A percentile compares a stretch with the other conserved stretches of the same genome.
Conservation (phyloP, 1,140 invertebrate genomes). For the Idris sp. region DNA sequence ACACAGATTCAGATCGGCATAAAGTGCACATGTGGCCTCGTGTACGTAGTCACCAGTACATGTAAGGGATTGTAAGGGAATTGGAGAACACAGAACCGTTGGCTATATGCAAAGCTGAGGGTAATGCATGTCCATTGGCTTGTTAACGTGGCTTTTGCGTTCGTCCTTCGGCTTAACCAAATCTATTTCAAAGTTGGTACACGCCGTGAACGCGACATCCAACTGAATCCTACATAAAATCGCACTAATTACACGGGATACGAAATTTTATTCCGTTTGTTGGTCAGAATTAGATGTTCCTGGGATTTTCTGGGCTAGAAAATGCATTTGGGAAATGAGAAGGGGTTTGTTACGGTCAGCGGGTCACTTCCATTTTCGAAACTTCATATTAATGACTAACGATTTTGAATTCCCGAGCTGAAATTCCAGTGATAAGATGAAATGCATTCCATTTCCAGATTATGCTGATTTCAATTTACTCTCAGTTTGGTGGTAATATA, state of each 20-base stretch:
- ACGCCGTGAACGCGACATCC: constrained; percentile 48
- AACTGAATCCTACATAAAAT: constrained; percentile 55
- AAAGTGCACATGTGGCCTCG: constrained; percentile 49
- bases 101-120: constrained; percentile 60
- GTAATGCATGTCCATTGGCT: constrained; percentile 65
- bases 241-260: constrained; percentile 55
- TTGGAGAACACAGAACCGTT: constrained; percentile 59
- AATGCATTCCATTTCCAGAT: too few relatives aligned
- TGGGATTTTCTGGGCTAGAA: constrained; percentile 8
- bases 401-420: constrained; percentile 13
- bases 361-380: constrained; percentile 8
- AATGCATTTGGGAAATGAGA: background rate
- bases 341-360: constrained; percentile 20
- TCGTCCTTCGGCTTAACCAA: constrained; percentile 62
- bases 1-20: constrained; percentile 20
- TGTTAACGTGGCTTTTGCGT: constrained; percentile 65
- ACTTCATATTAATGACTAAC: constrained; percentile 17
- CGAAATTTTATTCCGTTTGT: constrained; percentile 49
- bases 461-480: background rate
- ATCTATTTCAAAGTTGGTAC: constrained; percentile 63
- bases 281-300: constrained; percentile 38
- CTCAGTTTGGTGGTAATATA: background rate
- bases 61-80: constrained; percentile 57
- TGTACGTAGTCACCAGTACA: constrained; percentile 51
- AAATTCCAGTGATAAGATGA: constrained; percentile 10